Base-by-base conservation (phyloP, 2,113 vertebrate species). In the Lophochroa leadbeateri region DNA sequence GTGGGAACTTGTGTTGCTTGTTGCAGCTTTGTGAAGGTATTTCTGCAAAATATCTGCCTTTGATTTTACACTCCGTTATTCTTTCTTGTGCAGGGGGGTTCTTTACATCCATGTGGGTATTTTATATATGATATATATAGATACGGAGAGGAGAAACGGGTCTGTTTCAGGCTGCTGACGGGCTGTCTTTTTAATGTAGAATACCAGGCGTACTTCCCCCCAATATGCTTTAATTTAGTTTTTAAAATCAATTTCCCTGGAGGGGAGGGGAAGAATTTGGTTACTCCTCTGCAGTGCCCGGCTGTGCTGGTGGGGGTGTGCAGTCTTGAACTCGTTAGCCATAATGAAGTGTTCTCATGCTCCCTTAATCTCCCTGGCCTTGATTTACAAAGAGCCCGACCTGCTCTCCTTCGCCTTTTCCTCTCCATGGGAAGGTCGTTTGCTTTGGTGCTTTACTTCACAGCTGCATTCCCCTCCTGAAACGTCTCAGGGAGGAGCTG, bases 301-400 rank as follows among this genome's bases (percentile, higher is more conserved):
- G 55, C 75, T 35, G 28, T 2, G 63, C 13, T 7, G 61, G 39
- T 9, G 61, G 39, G 86, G 53, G 35, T 29, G 37, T 31, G 81
- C 70, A 49, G 78, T 29, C 90, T 79, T 94, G 92, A 87, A 49
- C 77, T 91, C 31, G 8, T 94, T 91, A 91, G 76, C 83, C 57
- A 1, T 58, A 33, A 91, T 3, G 43, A 95, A 82, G 72, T 52
- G 4, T 92, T 94, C 91, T 33, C 67, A 37, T 79, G 92, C 91
- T 84, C 49, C 8, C 7, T 60, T 93, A 61, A 91, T 97, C 88
- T 88, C 82, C 88, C 57, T 84, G 88, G 33, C 91, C 91, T 92
- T 77, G 92, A 82, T 93, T 65, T 69, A 81, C 91, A 86, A 72
- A 94, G 61, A 69, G 77, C 81, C 88, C 8, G 14, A 46, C 39